Evolutionary conservation across 2,113 vertebrate species (phyloP).

Genomic region (Macaca nemestrina): DNA sequence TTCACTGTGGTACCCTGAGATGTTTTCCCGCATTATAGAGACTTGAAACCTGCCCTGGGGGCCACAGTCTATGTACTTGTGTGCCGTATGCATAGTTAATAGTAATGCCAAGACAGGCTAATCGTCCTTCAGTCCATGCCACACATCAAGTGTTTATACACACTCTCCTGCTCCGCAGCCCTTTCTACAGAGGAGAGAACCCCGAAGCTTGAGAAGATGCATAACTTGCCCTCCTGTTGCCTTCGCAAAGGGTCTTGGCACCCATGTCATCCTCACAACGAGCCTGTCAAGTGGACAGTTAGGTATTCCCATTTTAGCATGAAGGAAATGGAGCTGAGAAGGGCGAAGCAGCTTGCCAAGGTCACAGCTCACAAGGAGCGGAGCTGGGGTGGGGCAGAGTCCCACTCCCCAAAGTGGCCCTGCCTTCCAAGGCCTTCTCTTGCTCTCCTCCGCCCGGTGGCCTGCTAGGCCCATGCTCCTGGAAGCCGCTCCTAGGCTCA

Average conservation of each 20-base stretch:
- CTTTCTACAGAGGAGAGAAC: neutral
- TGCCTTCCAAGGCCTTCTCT: neutral
- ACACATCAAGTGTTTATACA: neutral
- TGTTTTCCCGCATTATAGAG: neutral
- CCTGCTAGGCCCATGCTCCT: neutral
- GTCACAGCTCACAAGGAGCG: neutral
- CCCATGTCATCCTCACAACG: neutral
- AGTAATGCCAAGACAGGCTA: rapidly evolving
- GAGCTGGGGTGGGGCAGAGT: neutral
- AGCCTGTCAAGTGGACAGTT: neutral
- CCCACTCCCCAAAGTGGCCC: rapidly evolving
- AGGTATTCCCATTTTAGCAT: neutral
- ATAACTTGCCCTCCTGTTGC: neutral
- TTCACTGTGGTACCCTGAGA: neutral
- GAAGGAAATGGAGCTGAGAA: neutral
- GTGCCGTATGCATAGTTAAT: neutral
- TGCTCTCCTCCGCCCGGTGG: neutral
- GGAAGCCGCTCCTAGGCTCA: neutral
- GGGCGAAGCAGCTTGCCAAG: neutral
- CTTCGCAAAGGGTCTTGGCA: neutral
- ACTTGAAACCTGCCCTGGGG: rapidly evolving
- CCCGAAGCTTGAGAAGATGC: neutral
- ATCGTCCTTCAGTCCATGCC: neutral
- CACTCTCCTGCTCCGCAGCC: neutral
- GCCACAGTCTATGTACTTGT: neutral